Evolutionary conservation across 2,888 invertebrate genomes (phyloP).

Genomic region (Belgica antarctica): DNA sequence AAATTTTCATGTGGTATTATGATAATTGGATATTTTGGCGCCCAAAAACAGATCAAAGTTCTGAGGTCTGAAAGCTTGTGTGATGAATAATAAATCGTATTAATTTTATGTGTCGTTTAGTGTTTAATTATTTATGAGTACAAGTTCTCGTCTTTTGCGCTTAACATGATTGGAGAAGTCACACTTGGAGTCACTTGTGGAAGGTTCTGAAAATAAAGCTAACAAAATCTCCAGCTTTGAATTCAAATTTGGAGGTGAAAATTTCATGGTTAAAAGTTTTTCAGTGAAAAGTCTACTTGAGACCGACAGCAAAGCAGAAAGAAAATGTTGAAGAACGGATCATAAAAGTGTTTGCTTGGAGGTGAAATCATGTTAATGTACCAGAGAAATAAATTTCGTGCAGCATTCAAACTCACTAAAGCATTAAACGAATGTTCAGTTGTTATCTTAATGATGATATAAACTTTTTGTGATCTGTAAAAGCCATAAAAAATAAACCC

Average conservation of each 20-base stretch:
- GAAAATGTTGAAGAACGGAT: not conserved
- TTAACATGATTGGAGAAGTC: not conserved
- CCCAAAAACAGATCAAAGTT: not conserved
- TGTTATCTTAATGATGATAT: too few relatives aligned
- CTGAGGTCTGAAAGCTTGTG: not conserved
- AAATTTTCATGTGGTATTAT: not conserved
- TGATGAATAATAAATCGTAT: conserved; percentile 41
- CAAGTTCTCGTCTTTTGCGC: not conserved
- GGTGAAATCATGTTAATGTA: too few relatives aligned
- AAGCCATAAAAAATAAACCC: too few relatives aligned
- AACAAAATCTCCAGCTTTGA: not conserved
- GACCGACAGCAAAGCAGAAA: too few relatives aligned
- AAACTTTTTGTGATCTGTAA: too few relatives aligned
- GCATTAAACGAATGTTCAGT: too few relatives aligned
- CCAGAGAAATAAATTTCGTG: too few relatives aligned
- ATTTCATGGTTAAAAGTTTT: not conserved
- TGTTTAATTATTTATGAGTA: conserved; percentile 33
- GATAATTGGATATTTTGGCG: not conserved
- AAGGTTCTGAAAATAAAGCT: not conserved
- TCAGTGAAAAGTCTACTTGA: too few relatives aligned
- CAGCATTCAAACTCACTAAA: too few relatives aligned
- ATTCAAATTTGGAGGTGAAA: conserved; percentile 9
- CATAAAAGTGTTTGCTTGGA: not conserved
- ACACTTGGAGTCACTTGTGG: too few relatives aligned
- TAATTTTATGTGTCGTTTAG: conserved; percentile 31